These are phyloP conservation scores for Agriopis leucophaearia DNA, from an alignment of 2,888 invertebrate genomes.

Conservation along the genomic window DNA sequence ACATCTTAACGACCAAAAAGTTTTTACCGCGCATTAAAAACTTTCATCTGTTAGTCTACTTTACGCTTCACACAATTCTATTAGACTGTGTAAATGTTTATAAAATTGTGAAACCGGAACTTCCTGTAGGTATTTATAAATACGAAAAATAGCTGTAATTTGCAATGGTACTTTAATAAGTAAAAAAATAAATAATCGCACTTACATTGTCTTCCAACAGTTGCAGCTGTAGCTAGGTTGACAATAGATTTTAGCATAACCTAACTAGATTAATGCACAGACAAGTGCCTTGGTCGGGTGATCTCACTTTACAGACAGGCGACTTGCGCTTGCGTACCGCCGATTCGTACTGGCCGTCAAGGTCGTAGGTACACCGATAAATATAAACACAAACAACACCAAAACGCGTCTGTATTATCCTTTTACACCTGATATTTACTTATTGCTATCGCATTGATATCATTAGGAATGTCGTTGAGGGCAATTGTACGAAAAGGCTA, in stretches of 20 bases:
- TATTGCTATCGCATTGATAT: constrained; percentile 13
- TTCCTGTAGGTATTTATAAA: background rate
- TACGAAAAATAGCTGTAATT: background rate
- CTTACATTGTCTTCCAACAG: constrained; percentile 62
- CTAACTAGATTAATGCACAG: constrained; percentile 13
- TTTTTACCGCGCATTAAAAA: constrained; percentile 2
- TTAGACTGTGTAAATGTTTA: background rate
- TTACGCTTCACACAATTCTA: background rate
- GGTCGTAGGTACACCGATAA: constrained; percentile 40
- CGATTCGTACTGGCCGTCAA: constrained; percentile 34
- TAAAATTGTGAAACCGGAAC: constrained; percentile 15
- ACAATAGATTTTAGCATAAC: constrained; percentile 68
- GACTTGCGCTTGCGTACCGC: constrained; percentile 23
- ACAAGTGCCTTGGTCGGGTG: constrained; percentile 44
- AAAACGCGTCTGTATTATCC: constrained; percentile 6
- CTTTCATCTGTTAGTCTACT: no score
- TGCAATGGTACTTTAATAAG: background rate
- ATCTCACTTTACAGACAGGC: constrained; percentile 50
- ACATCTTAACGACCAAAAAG: background rate
- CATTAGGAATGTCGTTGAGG: constrained; percentile 2
- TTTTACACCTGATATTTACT: constrained; percentile 1
- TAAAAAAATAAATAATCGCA: constrained; percentile 38
- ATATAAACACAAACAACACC: constrained; percentile 26
- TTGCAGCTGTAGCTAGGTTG: constrained; percentile 51
- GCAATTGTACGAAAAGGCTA: background rate